A percentile compares a stretch with the other conserved stretches of the same genome.
phyloP scores from a whole-genome alignment of 2,888 invertebrate species.

The Polyommatus icarus region DNA sequence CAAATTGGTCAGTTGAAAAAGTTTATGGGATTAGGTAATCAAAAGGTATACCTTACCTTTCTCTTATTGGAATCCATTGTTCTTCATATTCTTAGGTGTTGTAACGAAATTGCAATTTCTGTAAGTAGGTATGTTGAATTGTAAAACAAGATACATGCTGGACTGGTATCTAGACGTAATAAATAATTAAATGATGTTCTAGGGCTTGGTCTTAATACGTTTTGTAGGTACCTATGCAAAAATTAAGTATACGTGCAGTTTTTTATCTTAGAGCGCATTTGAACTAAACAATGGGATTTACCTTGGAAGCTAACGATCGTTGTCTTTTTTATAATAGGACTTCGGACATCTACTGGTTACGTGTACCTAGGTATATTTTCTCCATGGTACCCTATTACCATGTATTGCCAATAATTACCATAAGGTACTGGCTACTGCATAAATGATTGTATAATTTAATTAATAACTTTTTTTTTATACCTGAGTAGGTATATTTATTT shows the following conservation, averaged over 20 bases:
- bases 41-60: neutral
- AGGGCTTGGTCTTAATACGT: no score
- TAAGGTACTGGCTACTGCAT: neutral
- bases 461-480: no score
- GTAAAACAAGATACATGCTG: no score
- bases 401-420: neutral
- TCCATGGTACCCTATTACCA: no score
- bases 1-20: neutral
- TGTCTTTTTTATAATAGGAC: conserved; percentile 6
- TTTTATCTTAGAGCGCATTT: neutral
- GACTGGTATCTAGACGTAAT: no score
- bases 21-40: neutral
- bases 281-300: neutral
- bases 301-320: neutral
- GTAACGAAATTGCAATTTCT: neutral
- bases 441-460: neutral
- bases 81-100: neutral
- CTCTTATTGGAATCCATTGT: neutral
- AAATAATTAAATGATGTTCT: no score
- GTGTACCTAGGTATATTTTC: no score
- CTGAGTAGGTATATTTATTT: no score
- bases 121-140: no score
- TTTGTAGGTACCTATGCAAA: neutral
- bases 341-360: neutral
- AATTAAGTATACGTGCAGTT: neutral